Conservation (phyloP, 2,888 invertebrate species). For the Leptinotarsa rubiginosa region DNA sequence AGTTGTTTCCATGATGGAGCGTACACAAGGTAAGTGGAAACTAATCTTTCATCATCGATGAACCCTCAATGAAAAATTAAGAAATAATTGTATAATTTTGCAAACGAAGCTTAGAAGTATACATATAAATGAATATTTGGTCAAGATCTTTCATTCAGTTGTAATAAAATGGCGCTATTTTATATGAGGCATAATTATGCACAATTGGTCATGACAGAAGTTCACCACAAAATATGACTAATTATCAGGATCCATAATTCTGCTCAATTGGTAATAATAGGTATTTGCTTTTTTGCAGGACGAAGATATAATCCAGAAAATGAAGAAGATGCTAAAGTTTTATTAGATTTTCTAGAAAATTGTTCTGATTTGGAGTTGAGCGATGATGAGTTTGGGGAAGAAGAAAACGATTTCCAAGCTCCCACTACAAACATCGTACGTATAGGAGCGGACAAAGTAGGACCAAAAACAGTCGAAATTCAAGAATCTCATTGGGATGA, state of each 20-base stretch:
- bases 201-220: slow-evolving; percentile 1
- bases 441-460: slow-evolving; percentile 21
- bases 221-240: background rate
- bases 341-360: background rate
- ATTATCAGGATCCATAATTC: background rate
- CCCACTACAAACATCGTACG: slow-evolving; percentile 18
- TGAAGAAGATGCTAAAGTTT: slow-evolving; percentile 6
- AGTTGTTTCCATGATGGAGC: background rate
- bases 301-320: slow-evolving; percentile 5
- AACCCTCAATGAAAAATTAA: slow-evolving; percentile 1
- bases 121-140: slow-evolving; percentile 1
- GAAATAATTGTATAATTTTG: background rate
- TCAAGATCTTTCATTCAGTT: slow-evolving; percentile 1
- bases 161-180: background rate
- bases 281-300: background rate
- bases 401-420: background rate
- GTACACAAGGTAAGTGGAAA: background rate
- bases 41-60: slow-evolving; percentile 1
- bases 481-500: slow-evolving; percentile 19
- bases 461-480: slow-evolving; percentile 18
- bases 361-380: slow-evolving; percentile 9
- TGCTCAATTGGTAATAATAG: slow-evolving; percentile 1
- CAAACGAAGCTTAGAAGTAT: slow-evolving; percentile 1
- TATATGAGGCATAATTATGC: background rate
- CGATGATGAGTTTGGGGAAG: background rate